These are phyloP conservation scores for Neria commutata DNA, from an alignment of 2,888 invertebrate genomes.

Conservation along the genomic window DNA sequence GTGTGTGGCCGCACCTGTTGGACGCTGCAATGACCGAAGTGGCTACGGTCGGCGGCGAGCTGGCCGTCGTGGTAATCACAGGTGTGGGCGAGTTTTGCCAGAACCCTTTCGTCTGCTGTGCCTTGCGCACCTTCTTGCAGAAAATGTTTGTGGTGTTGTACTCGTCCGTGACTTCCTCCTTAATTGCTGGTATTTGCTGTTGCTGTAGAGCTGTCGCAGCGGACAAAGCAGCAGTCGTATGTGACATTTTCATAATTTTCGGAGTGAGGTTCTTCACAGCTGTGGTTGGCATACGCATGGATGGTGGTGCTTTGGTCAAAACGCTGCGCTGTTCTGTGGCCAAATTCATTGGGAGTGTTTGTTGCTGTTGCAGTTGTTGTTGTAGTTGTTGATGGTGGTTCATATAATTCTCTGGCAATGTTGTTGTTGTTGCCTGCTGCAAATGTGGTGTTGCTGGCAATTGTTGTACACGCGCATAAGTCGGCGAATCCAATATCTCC, in stretches of 20 bases:
- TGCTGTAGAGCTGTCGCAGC: slow-evolving; percentile 6
- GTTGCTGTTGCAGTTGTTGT: slow-evolving; percentile 42
- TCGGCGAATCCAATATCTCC: slow-evolving; percentile 57
- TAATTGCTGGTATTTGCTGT: slow-evolving; percentile 37
- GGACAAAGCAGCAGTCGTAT: slow-evolving; percentile 31
- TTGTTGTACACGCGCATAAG: slow-evolving; percentile 26
- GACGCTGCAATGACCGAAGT: slow-evolving; percentile 13
- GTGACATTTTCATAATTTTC: slow-evolving; percentile 48
- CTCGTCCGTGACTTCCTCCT: slow-evolving; percentile 56
- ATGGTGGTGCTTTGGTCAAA: slow-evolving; percentile 30
- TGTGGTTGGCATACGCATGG: slow-evolving; percentile 4
- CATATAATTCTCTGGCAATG: slow-evolving; percentile 18
- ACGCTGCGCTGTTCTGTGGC: slow-evolving; percentile 41
- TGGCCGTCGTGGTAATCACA: slow-evolving; percentile 48
- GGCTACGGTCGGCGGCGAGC: slow-evolving; percentile 38
- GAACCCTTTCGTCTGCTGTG: slow-evolving; percentile 60
- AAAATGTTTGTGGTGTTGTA: slow-evolving; percentile 57
- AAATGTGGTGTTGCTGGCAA: slow-evolving; percentile 27
- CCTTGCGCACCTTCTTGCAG: slow-evolving; percentile 61
- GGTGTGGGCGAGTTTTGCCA: slow-evolving; percentile 55
- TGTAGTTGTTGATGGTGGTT: slow-evolving; percentile 23
- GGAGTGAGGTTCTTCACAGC: slow-evolving; percentile 56
- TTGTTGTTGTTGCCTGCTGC: slow-evolving; percentile 26
- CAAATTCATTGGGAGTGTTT: slow-evolving; percentile 59
- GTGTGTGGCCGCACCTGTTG: slow-evolving; percentile 16